These are phyloP conservation scores for Pteruthius melanotis DNA, from an alignment of 2,113 vertebrate species.

Conservation along the genomic window DNA sequence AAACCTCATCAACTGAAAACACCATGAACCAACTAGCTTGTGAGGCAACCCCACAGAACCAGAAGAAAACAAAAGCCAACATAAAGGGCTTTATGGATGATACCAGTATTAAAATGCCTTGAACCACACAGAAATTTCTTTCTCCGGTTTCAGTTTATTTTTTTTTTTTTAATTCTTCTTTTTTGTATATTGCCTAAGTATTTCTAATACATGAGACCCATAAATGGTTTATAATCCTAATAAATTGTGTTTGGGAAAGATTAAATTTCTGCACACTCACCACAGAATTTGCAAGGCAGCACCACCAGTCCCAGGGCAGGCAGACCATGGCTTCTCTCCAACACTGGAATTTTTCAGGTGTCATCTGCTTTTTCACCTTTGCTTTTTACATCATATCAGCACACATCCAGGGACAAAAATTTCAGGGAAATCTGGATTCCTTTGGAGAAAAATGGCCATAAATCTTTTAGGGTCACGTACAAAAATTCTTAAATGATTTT, in stretches of 20 bases:
- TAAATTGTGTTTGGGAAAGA: background rate
- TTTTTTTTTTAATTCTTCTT: background rate
- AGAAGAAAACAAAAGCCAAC: no score
- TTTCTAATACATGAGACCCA: background rate
- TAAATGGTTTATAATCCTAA: constrained; percentile 15
- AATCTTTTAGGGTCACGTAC: background rate
- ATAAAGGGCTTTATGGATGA: no score
- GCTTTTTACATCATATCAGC: background rate
- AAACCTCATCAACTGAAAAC: no score
- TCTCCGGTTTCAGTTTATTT: background rate
- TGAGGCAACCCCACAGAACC: no score
- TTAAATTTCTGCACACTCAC: constrained; percentile 2
- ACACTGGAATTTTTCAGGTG: background rate
- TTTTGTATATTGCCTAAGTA: background rate
- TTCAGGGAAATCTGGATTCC: background rate
- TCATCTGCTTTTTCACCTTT: background rate
- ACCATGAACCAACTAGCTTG: no score
- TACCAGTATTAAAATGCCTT: background rate
- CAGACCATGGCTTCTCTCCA: background rate
- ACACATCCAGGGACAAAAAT: background rate
- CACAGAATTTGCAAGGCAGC: background rate
- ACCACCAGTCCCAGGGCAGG: background rate
- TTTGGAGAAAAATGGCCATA: background rate
- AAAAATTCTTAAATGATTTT: background rate
- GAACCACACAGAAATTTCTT: background rate